Evolutionary conservation across 2,888 invertebrate species (phyloP).

Genomic region (Campoletis raptor): DNA sequence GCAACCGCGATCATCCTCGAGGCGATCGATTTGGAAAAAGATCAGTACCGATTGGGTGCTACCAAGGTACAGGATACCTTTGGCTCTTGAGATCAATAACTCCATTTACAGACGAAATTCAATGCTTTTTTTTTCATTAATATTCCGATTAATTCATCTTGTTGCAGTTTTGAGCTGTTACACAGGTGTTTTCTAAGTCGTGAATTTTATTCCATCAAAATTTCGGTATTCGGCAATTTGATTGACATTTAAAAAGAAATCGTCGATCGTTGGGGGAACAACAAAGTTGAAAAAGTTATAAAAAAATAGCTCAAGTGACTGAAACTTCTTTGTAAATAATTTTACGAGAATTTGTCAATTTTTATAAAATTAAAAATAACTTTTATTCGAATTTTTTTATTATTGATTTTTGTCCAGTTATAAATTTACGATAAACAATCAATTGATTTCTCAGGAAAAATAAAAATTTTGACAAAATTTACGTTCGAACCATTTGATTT

Average conservation of each 20-base stretch:
- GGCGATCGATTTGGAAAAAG: constrained; percentile 93
- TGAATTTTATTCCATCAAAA: not conserved
- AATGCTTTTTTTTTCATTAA: not conserved
- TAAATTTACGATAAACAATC: not conserved
- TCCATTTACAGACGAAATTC: not conserved
- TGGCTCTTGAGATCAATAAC: constrained; percentile 66
- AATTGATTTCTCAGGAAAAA: not conserved
- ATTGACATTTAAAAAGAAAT: not conserved
- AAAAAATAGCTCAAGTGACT: not conserved
- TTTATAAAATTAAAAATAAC: too few species aligned
- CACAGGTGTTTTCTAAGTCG: not conserved
- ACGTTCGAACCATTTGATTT: too few species aligned
- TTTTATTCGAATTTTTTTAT: not conserved
- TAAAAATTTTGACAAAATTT: not conserved
- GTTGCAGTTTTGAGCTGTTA: not conserved
- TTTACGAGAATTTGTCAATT: too few species aligned
- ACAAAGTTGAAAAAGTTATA: not conserved
- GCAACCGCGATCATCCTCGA: constrained; percentile 94
- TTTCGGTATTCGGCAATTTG: not conserved
- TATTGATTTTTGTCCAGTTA: too few species aligned
- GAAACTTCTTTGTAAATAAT: too few species aligned
- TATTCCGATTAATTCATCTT: not conserved
- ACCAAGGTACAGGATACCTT: constrained; percentile 93
- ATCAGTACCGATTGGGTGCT: constrained; percentile 97
- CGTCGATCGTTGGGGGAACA: not conserved